Conservation (phyloP, 2,888 invertebrate species). For the Microdon myrmicae region DNA sequence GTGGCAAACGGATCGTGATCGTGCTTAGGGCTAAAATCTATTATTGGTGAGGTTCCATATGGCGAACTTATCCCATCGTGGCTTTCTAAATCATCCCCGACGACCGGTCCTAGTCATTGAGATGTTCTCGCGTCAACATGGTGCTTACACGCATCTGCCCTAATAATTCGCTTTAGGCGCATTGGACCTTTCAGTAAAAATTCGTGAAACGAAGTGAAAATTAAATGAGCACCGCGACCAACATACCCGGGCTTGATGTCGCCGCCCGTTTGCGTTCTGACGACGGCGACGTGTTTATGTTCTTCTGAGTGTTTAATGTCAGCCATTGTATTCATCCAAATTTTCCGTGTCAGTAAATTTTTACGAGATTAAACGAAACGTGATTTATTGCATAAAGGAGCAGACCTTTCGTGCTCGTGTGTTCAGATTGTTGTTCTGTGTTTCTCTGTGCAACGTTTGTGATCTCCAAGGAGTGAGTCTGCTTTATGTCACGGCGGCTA, state of each 20-base stretch:
- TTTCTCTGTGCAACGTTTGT: too few relatives aligned
- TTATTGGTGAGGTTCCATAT: too few relatives aligned
- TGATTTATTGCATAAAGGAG: constrained; percentile 31
- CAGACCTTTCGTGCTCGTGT: constrained; percentile 14
- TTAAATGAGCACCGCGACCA: constrained; percentile 44
- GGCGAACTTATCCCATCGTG: too few relatives aligned
- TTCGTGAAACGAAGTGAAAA: constrained; percentile 30
- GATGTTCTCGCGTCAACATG: constrained; percentile 23
- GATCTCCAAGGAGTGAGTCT: too few relatives aligned
- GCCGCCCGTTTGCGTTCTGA: constrained; percentile 12
- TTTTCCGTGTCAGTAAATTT: constrained; percentile 22
- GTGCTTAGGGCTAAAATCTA: constrained; percentile 30
- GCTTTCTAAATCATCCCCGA: constrained; percentile 13
- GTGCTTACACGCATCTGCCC: constrained; percentile 1
- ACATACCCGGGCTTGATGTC: constrained; percentile 22
- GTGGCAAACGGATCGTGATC: constrained; percentile 46
- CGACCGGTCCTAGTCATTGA: constrained; percentile 20
- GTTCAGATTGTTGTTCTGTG: constrained; percentile 18
- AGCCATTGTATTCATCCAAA: too few relatives aligned
- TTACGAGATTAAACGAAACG: constrained; percentile 34
- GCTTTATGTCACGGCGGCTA: background rate
- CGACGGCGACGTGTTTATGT: constrained; percentile 37
- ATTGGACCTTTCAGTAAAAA: constrained; percentile 1
- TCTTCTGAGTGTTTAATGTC: constrained; percentile 10
- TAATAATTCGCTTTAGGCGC: constrained; percentile 24